Percentiles rank a stretch among this genome's conserved stretches.
Evolutionary conservation across 2,113 vertebrate genomes (phyloP).

Genomic region (Larimichthys crocea): DNA sequence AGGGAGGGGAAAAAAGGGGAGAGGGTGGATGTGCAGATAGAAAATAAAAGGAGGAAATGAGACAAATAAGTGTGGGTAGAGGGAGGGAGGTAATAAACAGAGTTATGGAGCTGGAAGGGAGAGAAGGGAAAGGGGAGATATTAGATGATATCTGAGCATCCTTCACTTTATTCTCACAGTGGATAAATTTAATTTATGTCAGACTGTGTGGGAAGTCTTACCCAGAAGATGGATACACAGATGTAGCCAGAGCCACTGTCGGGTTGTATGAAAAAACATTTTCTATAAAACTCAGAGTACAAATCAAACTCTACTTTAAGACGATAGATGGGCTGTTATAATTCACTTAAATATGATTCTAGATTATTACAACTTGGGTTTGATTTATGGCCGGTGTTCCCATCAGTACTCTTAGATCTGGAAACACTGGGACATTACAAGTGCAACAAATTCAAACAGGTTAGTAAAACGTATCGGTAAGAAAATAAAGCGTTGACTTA

Average conservation of each 20-base stretch:
- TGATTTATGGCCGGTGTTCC: neutral
- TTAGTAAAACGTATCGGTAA: neutral
- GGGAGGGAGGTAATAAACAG: constrained; percentile 39
- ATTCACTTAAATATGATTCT: neutral
- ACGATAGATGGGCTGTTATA: neutral
- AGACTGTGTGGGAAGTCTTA: constrained; percentile 52
- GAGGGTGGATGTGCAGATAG: constrained; percentile 21
- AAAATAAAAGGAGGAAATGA: constrained; percentile 57
- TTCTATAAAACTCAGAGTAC: constrained; percentile 2
- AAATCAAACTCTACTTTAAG: constrained; percentile 1
- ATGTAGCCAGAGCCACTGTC: constrained; percentile 17
- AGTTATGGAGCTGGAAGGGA: constrained; percentile 49
- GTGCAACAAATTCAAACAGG: neutral
- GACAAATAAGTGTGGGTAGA: constrained; percentile 53
- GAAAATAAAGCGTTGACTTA: neutral
- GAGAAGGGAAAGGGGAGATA: constrained; percentile 37
- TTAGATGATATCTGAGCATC: constrained; percentile 60
- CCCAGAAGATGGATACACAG: constrained; percentile 45
- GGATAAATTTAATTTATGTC: constrained; percentile 51
- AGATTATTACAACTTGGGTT: neutral
- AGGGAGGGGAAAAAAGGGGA: neutral
- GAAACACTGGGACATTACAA: neutral
- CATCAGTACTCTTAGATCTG: neutral
- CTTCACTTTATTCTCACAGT: constrained; percentile 57
- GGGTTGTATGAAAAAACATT: constrained; percentile 3